Evolutionary conservation across 2,888 invertebrate genomes (phyloP).

Genomic region (Desoria tigrina): DNA sequence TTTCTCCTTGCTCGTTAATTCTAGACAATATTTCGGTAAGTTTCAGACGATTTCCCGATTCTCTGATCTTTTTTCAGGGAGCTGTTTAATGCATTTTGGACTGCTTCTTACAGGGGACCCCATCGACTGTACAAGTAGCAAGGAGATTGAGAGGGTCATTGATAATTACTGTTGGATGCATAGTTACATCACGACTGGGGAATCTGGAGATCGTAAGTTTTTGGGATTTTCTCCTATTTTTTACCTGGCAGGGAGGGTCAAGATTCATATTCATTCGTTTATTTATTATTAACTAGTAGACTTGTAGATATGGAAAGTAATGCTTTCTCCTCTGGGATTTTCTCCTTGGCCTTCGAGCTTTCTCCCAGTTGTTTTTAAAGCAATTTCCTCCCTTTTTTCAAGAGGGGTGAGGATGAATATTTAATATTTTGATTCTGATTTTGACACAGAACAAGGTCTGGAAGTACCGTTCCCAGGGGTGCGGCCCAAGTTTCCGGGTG

Average conservation of each 20-base stretch:
- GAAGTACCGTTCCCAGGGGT: constrained; percentile 42
- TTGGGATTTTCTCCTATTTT: too few relatives aligned
- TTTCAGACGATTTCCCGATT: too few relatives aligned
- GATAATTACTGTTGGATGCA: constrained; percentile 79
- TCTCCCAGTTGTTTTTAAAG: neutral
- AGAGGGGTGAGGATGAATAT: neutral
- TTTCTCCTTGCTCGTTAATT: constrained; percentile 73
- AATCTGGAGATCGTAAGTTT: constrained; percentile 39
- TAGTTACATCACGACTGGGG: constrained; percentile 43
- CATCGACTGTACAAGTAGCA: constrained; percentile 66
- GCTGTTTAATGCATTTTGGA: neutral
- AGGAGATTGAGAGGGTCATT: constrained; percentile 65
- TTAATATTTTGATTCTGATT: neutral
- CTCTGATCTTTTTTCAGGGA: neutral
- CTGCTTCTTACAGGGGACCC: constrained; percentile 70
- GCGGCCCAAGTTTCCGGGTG: constrained; percentile 36
- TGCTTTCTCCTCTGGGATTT: too few relatives aligned
- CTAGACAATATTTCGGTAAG: constrained; percentile 82
- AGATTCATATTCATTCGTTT: too few relatives aligned
- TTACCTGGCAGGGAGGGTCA: too few relatives aligned
- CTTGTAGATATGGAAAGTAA: too few relatives aligned
- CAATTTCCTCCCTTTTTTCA: too few relatives aligned
- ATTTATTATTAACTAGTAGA: too few relatives aligned
- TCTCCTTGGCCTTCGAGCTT: too few relatives aligned
- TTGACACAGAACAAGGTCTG: constrained; percentile 22